Percentiles rank a stretch among this genome's conserved stretches.
Conservation (phyloP, 2,888 invertebrate genomes). For the Acanthosepion lycidas region DNA sequence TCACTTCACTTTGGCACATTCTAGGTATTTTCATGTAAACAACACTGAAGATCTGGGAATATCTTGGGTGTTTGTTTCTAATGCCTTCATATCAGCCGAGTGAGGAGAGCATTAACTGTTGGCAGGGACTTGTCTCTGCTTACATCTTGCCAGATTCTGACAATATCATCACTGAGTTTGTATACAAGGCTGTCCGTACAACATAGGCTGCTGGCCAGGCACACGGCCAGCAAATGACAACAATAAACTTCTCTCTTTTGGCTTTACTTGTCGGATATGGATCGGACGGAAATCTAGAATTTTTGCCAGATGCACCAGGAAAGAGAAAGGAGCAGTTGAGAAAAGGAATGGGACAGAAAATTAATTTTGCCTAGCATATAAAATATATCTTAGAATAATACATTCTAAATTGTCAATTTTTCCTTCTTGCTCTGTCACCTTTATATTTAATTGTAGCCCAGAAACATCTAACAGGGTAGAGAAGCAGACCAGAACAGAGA, state of each 20-base stretch:
- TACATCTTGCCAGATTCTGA: slow-evolving; percentile 3
- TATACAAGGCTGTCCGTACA: not conserved
- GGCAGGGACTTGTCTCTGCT: slow-evolving; percentile 6
- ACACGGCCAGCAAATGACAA: slow-evolving; percentile 17
- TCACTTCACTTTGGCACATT: not conserved
- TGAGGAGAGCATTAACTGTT: not conserved
- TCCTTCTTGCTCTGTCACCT: no score
- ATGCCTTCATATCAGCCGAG: not conserved
- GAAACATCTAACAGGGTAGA: no score
- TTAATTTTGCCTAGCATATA: no score
- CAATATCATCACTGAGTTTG: not conserved
- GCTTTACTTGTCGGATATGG: not conserved
- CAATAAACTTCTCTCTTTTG: slow-evolving; percentile 33
- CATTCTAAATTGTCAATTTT: no score
- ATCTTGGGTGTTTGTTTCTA: not conserved
- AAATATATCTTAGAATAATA: no score
- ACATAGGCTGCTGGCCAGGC: not conserved
- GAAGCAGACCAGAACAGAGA: no score
- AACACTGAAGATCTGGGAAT: not conserved
- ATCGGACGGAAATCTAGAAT: not conserved
- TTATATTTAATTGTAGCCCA: no score
- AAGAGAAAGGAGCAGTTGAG: not conserved
- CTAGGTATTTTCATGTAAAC: not conserved
- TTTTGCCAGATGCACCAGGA: not conserved
- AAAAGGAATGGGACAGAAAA: no score